Evolutionary conservation across 2,888 invertebrate genomes (phyloP).

Genomic region (Hipparchia semele): DNA sequence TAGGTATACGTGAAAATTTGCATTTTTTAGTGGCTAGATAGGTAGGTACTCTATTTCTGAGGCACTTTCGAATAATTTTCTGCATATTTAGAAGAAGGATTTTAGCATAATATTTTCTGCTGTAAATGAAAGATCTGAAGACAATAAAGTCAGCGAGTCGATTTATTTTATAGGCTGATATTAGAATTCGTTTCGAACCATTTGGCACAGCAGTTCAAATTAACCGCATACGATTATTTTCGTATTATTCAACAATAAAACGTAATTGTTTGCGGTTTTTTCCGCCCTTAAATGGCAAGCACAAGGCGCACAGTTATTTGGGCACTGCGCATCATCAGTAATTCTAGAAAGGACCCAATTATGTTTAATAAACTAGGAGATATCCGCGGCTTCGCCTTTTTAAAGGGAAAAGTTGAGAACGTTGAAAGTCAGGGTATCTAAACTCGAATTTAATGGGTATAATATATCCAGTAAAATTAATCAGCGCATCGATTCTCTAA

Average conservation of each 20-base stretch:
- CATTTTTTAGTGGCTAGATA: too few species aligned
- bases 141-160: too few species aligned
- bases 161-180: not conserved
- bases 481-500: too few species aligned
- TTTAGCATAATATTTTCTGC: too few species aligned
- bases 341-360: constrained; percentile 55
- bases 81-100: too few species aligned
- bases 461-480: too few species aligned
- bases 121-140: too few species aligned
- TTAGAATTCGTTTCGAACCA: constrained; percentile 25
- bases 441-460: too few species aligned
- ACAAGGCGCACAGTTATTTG: constrained; percentile 54
- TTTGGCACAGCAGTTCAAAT: constrained; percentile 54
- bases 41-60: too few species aligned
- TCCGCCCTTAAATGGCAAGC: constrained; percentile 63
- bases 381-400: not conserved
- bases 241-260: constrained; percentile 55
- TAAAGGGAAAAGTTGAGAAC: not conserved
- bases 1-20: too few species aligned
- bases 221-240: constrained; percentile 60
- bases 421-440: too few species aligned
- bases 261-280: constrained; percentile 66
- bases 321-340: constrained; percentile 56
- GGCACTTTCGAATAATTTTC: too few species aligned
- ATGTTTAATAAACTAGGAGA: constrained; percentile 14